Conservation (phyloP, 2,888 invertebrate species). For the Sphinx pinastri region DNA sequence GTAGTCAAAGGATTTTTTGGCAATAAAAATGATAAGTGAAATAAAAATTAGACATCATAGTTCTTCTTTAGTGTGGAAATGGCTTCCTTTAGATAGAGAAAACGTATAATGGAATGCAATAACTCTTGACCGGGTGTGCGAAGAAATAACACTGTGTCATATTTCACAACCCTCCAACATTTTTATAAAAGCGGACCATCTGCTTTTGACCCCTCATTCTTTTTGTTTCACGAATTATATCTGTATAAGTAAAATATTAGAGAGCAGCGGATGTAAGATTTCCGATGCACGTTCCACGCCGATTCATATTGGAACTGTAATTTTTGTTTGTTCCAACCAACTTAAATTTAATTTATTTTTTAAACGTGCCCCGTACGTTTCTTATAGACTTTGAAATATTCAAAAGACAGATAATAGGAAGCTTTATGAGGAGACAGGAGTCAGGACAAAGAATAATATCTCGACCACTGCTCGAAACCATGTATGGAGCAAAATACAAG, state of each 20-base stretch:
- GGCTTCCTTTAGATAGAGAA: conserved; percentile 83
- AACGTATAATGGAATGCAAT: conserved; percentile 84
- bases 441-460: background rate
- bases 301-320: conserved; percentile 47
- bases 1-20: conserved; percentile 30
- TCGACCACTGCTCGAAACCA: background rate
- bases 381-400: background rate
- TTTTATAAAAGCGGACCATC: conserved; percentile 84
- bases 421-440: background rate
- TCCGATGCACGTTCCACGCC: conserved; percentile 56
- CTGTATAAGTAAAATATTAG: conserved; percentile 76
- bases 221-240: conserved; percentile 82
- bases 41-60: conserved; percentile 80
- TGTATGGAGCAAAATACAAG: background rate
- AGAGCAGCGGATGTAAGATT: conserved; percentile 58
- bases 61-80: conserved; percentile 81
- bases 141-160: conserved; percentile 84
- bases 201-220: conserved; percentile 84
- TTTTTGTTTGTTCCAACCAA: conserved; percentile 37
- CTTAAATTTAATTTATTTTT: conserved; percentile 28
- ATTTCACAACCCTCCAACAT: conserved; percentile 84
- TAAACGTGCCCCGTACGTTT: conserved; percentile 42
- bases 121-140: conserved; percentile 85
- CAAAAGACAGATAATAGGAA: background rate
- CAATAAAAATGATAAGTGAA: conserved; percentile 70